Base-by-base conservation (phyloP, 2,797 vertebrate genomes). In the Fistularia tabacaria region DNA sequence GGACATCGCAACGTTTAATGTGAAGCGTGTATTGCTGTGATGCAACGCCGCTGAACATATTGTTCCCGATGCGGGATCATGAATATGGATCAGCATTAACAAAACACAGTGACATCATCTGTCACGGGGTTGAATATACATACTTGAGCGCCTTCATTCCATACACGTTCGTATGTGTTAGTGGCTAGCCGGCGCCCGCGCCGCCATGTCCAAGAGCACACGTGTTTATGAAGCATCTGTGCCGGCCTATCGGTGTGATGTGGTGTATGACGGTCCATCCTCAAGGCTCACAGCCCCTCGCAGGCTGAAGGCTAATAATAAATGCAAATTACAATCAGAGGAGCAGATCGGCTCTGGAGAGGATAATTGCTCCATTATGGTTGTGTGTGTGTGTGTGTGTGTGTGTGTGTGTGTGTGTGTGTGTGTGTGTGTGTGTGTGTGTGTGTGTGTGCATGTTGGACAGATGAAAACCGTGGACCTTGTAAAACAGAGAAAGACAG, bases 281-380 rank as follows among this genome's bases (percentile, higher is more conserved):
- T 56, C 66, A 68, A 1, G 64, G 73, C 59, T 74, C 73, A 45
- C 67, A 64, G 78, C 57, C 72, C 47, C 71, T 49, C 66, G 69
- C 75, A 77, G 74, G 46, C 67, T 63, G 74, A 74, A 66, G 73
- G 76, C 79, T 83, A 83, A 87, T 88, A 82, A 86, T 77, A 81
- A 83, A 89, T 87, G 88, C 88, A 86, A 88, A 89, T 89, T 87
- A 76, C 85, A 86, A 84, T 86, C 81, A 87, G 68, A 81, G 76
- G 69, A 81, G 80, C 71, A 78, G 71, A 82, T 82, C 61, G 49
- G 73, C 74, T 71, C 74, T 66, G 67, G 70, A 87, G 82, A 85
- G 79, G 79, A 87, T 87, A 87, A 89, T 86, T 88, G 84, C 83
- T 76, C 85, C 78, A 86, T 85, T 83, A 87, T 83, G 77, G 69